Evolutionary conservation across 2,888 invertebrate genomes (phyloP), one percentile per base, ranked within the genome.

Genomic region (Blastobasis adustella): DNA sequence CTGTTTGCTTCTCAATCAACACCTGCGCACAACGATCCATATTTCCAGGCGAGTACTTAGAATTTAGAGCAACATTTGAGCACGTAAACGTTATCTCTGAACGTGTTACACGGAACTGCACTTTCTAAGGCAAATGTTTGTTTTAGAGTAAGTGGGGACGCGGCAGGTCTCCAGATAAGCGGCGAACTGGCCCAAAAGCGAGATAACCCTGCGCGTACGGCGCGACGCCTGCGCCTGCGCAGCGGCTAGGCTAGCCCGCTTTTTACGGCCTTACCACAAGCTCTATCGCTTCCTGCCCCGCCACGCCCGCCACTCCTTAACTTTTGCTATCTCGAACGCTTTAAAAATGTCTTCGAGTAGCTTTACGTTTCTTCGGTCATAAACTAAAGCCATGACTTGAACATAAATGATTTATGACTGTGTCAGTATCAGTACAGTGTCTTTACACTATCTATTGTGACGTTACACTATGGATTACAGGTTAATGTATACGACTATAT

Each of bases 111-210:
- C 79, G 84, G 76, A 83, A 85, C 82, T 79, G 81, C 86, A 88
- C 88, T 88, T 87, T 88, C 87, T 86, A 86, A 79, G 69, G 79
- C 76, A 86, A 87, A 88, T 86, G 77, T 88, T 88, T 81, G 73
- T 67, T 74, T 72, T 78, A 63, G 73, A 77, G 80, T 79, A 81
- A 83, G 79, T 78, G 79, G 78, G 76, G 75, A 75, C 69, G 69
- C 67, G 71, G 71, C 73, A 76, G 73, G 69, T 76, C 74, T 68
- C 71, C 71, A 87, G 87, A 87, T 87, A 87, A 86, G 71, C 68
- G 63, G 66, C 61, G 67, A 76, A 77, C 84, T 81, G 82, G 78
- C 83, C 82, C 70, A 75, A 82, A 72, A 70, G 62, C 61, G 63
- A 79, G 81, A 77, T 80, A 77, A 77, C 61, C 41, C 61, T 63